phyloP scores from a whole-genome alignment of 2,888 invertebrate species.

The Palloptera scutellata region DNA sequence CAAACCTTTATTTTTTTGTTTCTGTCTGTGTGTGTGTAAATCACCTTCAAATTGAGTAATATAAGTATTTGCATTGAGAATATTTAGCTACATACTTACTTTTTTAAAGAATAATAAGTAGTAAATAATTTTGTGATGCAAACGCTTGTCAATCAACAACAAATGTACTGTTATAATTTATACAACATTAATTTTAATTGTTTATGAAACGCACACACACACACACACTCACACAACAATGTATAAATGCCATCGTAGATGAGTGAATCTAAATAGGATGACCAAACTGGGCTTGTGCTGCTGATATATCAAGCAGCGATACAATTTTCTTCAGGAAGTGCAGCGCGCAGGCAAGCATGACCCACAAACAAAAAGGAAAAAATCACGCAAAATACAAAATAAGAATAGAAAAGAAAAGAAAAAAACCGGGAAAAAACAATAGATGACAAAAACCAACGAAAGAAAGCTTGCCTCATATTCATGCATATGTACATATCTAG shows the following conservation, averaged over 20 bases:
- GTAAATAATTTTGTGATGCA: no score
- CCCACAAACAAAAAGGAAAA: conserved; percentile 23
- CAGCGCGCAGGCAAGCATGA: conserved; percentile 50
- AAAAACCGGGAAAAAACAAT: conserved; percentile 4
- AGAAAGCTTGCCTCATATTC: no score
- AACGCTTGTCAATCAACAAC: conserved; percentile 12
- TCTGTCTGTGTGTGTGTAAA: no score
- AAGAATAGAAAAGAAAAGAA: background rate
- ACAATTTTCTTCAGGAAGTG: conserved; percentile 45
- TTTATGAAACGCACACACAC: background rate
- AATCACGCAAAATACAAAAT: background rate
- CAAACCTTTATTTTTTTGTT: no score
- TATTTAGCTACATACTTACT: no score
- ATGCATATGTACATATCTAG: no score
- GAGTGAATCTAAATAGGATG: background rate
- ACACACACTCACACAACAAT: no score
- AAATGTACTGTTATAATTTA: conserved; percentile 21
- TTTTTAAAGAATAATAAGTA: no score
- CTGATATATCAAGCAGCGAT: background rate
- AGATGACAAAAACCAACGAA: background rate
- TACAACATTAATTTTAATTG: conserved; percentile 18
- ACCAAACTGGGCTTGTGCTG: background rate
- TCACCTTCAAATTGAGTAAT: no score
- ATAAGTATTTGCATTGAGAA: no score
- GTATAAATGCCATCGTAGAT: conserved; percentile 14